Evolutionary conservation across 2,113 vertebrate genomes (phyloP).

Genomic region (Forbesichthys agassizii): DNA sequence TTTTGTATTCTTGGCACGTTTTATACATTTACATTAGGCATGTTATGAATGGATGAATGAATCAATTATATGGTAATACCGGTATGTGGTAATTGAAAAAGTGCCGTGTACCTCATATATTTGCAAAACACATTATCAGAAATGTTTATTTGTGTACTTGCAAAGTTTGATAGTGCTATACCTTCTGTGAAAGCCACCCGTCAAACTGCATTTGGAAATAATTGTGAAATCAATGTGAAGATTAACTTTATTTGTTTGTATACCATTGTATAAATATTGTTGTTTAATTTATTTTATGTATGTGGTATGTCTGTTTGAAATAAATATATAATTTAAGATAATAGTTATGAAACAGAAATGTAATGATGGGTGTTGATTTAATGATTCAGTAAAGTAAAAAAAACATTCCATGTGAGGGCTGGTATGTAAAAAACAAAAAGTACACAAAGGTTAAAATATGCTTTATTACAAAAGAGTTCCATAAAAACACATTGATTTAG

Average conservation of each 20-base stretch:
- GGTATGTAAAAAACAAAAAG: no score
- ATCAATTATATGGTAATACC: constrained; percentile 34
- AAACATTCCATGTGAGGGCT: no score
- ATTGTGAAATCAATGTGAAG: constrained; percentile 56
- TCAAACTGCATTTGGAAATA: constrained; percentile 18
- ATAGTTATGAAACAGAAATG: constrained; percentile 1
- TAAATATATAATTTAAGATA: constrained; percentile 74
- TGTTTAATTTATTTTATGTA: constrained; percentile 79
- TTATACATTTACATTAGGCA: constrained; percentile 1
- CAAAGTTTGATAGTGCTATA: constrained; percentile 34
- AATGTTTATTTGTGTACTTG: constrained; percentile 56
- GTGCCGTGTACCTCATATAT: constrained; percentile 44
- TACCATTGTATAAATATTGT: constrained; percentile 67
- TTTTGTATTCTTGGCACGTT: constrained; percentile 15
- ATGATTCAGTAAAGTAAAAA: no score
- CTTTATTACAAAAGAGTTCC: no score
- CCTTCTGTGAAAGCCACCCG: constrained; percentile 32
- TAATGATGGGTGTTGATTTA: not conserved
- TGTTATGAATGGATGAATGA: constrained; percentile 4
- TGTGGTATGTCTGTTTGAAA: constrained; percentile 74
- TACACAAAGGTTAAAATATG: not conserved
- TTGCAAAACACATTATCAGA: constrained; percentile 32
- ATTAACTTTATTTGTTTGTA: constrained; percentile 67
- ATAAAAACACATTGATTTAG: no score
- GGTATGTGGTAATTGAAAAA: constrained; percentile 27